These are phyloP conservation scores for Tachysurus fulvidraco DNA, from an alignment of 2,113 vertebrate genomes.

Conservation along the genomic window DNA sequence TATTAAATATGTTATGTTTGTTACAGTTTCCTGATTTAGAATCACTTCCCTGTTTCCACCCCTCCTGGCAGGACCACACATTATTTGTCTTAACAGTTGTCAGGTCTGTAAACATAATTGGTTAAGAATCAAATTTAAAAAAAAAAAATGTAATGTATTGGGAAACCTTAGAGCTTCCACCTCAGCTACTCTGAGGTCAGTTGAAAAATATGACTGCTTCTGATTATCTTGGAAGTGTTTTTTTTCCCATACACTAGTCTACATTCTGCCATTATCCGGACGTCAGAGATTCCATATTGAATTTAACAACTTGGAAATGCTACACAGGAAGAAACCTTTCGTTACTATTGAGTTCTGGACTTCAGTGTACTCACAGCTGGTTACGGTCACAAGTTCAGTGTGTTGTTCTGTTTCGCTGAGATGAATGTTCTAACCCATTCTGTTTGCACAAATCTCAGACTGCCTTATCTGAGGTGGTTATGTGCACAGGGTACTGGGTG, in stretches of 20 bases:
- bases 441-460: not conserved
- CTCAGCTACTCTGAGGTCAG: not conserved
- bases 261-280: not conserved
- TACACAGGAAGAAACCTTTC: not conserved
- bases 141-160: not conserved
- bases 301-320: not conserved
- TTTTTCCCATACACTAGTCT: not conserved
- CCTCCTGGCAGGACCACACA: not conserved
- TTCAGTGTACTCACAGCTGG: not conserved
- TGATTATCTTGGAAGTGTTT: not conserved
- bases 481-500: not conserved
- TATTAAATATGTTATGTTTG: not conserved
- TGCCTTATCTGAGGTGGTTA: conserved; percentile 35
- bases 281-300: not conserved
- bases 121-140: too few relatives aligned
- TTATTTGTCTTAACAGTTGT: not conserved
- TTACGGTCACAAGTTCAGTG: not conserved
- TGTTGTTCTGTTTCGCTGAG: not conserved
- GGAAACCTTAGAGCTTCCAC: not conserved
- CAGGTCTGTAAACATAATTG: not conserved
- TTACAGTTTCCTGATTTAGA: not conserved
- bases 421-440: conserved; percentile 1
- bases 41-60: not conserved
- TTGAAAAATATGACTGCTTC: not conserved
- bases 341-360: not conserved